A percentile compares a stretch with the other conserved stretches of the same genome.
These are phyloP conservation scores for Gymnoscopelus braueri DNA, from an alignment of 2,797 vertebrate species.

Conservation along the genomic window DNA sequence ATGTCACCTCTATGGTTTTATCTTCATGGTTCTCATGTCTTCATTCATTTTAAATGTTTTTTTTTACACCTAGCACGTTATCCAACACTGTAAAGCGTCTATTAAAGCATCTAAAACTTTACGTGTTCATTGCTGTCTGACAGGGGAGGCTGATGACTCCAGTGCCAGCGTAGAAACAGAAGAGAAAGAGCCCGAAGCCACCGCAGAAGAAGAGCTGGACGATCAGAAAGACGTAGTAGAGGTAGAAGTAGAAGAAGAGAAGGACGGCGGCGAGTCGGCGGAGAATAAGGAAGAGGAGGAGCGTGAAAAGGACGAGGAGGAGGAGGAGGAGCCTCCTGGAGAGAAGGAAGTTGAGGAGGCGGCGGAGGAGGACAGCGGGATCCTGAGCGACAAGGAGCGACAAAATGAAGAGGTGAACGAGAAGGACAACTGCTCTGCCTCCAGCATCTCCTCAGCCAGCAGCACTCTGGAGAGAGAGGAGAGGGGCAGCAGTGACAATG, in stretches of 20 bases:
- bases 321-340: conserved; percentile 31
- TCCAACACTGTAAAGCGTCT: not conserved
- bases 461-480: conserved; percentile 95
- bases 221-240: conserved; percentile 46
- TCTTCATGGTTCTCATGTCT: too few species aligned
- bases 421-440: conserved; percentile 95
- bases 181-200: conserved; percentile 48
- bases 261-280: conserved; percentile 29
- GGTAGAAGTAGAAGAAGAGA: conserved; percentile 45
- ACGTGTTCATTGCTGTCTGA: conserved; percentile 3
- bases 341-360: conserved; percentile 59
- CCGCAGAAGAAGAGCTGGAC: conserved; percentile 24
- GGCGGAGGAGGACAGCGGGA: conserved; percentile 84
- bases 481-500: conserved; percentile 83
- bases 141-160: conserved; percentile 67
- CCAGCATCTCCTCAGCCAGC: conserved; percentile 95
- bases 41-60: too few species aligned
- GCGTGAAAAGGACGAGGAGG: conserved; percentile 40
- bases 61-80: too few species aligned
- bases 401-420: conserved; percentile 96
- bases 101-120: not conserved
- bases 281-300: conserved; percentile 43
- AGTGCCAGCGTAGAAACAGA: conserved; percentile 58
- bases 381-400: conserved; percentile 94
- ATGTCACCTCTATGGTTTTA: too few species aligned